Base-by-base conservation (phyloP, 2,113 vertebrate species). In the Zingel zingel region DNA sequence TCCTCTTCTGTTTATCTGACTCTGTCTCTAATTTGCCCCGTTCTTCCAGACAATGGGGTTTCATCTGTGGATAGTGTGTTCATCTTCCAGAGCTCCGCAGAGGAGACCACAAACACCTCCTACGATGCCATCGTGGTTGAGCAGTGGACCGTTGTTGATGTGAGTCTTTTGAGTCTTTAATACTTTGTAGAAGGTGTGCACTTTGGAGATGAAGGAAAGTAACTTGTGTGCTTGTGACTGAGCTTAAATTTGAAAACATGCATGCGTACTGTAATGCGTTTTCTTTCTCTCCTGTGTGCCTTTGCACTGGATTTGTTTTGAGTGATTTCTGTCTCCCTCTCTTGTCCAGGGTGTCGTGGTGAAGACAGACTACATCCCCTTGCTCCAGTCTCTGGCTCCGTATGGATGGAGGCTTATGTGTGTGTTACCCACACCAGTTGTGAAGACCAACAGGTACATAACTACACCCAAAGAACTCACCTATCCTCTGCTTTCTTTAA, bases 101-200 rank as follows among this genome's bases (percentile, higher is more conserved):
- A 97, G 86, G 96, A 97, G 75, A 88, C 76, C 57, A 93, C 93
- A 87, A 89, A 88, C 90, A 2, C 73, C 8, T 95, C 95, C 82
- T 99, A 98, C n/a, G 98, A 99, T 63, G 98, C 98, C 77, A 99
- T 99, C 85, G 98, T 99, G 84, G 98, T 99, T 5, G 98, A 99
- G 86, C 98, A 99, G 91, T 99, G 98, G 97, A 99, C 98, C 10
- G 91, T 97, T 51, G 94, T 99, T 62, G 96, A 98, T 87, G 98
- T 99, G 95, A 86, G 97, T 88, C 71, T 70, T 67, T 74, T 50
- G 25, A 51, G 65, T 73, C 77, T 82, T 82, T 68, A 83, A 77
- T 71, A 65, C 65, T 64, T 36, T 48, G 50, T 25, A 48, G 30
- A 43, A 53, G 67, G 78, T 79, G 65, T 70, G 69, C 43, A 57